Evolutionary conservation across 2,113 vertebrate species (phyloP).

Genomic region (Coreoperca whiteheadi): DNA sequence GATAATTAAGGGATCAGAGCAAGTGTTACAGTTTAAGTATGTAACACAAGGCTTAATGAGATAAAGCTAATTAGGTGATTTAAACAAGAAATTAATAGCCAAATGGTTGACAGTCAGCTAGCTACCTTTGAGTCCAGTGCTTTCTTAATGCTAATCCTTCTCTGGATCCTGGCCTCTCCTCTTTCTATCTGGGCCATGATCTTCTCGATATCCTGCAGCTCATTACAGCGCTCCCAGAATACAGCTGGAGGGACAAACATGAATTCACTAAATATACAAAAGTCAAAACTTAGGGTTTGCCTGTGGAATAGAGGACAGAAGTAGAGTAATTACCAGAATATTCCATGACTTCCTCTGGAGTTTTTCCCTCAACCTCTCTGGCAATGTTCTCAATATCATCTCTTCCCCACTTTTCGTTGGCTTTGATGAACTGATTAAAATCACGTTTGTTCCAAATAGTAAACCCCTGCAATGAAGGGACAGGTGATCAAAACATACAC

Average conservation of each 20-base stretch:
- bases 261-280: not conserved
- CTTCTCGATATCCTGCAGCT: conserved; percentile 98
- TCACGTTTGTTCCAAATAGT: conserved; percentile 99
- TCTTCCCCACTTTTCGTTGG: conserved; percentile 98
- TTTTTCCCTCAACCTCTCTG: conserved; percentile 97
- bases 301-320: not conserved
- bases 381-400: conserved; percentile 99
- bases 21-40: not conserved
- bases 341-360: conserved; percentile 98
- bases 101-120: conserved; percentile 22
- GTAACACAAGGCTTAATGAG: not conserved
- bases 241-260: conserved; percentile 86
- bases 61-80: conserved; percentile 9
- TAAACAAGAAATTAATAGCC: not conserved
- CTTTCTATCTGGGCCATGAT: conserved; percentile 99
- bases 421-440: conserved; percentile 99
- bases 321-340: conserved; percentile 90
- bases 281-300: not conserved
- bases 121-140: conserved; percentile 97
- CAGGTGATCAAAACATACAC: not conserved
- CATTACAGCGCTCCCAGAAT: conserved; percentile 99
- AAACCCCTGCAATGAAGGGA: conserved; percentile 87
- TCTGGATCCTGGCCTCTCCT: conserved; percentile 98
- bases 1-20: not conserved
- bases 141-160: conserved; percentile 98